These are phyloP conservation scores for Panopea generosa DNA, from an alignment of 2,888 invertebrate species.

Conservation along the genomic window DNA sequence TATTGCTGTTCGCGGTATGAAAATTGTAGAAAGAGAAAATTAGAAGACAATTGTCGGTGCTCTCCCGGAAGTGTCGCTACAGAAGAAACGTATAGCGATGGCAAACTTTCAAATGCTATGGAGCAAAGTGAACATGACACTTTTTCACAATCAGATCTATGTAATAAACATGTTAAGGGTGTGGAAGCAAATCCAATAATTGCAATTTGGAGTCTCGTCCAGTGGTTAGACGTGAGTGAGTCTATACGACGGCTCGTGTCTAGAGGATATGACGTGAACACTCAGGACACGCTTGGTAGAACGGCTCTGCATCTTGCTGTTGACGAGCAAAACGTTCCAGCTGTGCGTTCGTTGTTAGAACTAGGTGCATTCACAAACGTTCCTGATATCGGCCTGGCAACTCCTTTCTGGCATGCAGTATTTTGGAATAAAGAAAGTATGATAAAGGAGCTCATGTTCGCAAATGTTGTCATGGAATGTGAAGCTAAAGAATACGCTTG, in stretches of 20 bases:
- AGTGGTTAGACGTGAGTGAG: slow-evolving; percentile 56
- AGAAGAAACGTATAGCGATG: neutral
- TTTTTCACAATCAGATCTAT: neutral
- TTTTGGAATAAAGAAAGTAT: slow-evolving; percentile 63
- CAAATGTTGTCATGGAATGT: slow-evolving; percentile 53
- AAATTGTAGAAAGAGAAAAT: neutral
- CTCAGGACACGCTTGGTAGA: slow-evolving; percentile 40
- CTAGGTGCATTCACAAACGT: slow-evolving; percentile 50
- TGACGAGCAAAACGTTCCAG: slow-evolving; percentile 55
- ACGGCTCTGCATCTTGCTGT: slow-evolving; percentile 57
- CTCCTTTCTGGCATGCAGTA: slow-evolving; percentile 62
- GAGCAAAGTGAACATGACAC: neutral
- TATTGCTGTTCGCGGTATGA: neutral
- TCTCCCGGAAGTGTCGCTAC: neutral
- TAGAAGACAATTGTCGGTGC: neutral
- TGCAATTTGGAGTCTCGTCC: slow-evolving; percentile 55
- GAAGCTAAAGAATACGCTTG: slow-evolving; percentile 51
- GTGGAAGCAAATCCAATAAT: slow-evolving; percentile 30
- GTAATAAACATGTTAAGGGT: neutral
- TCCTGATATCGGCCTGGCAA: slow-evolving; percentile 47
- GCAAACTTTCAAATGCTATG: neutral
- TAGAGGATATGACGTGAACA: slow-evolving; percentile 44
- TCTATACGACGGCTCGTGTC: slow-evolving; percentile 33
- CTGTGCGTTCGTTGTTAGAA: slow-evolving; percentile 45
- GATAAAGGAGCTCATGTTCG: slow-evolving; percentile 58